These are phyloP conservation scores for Cettia cetti DNA, from an alignment of 2,113 vertebrate genomes.

Conservation along the genomic window DNA sequence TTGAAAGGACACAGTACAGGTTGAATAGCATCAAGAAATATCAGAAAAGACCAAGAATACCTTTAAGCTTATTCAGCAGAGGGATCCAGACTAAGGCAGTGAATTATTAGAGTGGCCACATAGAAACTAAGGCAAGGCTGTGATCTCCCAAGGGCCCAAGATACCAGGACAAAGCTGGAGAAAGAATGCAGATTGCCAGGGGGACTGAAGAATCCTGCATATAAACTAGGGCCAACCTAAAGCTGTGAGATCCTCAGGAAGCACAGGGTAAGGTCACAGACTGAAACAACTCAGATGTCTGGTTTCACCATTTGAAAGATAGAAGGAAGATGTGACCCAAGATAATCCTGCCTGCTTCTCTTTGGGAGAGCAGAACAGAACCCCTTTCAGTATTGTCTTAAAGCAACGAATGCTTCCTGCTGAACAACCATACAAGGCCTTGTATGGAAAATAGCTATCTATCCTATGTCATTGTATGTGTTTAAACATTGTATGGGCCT, in stretches of 20 bases:
- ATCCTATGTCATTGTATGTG: constrained; percentile 48
- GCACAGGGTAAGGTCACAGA: constrained; percentile 3
- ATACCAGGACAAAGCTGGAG: background rate
- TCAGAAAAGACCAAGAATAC: background rate
- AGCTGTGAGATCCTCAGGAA: constrained; percentile 14
- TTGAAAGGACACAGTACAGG: background rate
- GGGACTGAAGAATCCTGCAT: constrained; percentile 18
- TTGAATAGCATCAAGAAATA: background rate
- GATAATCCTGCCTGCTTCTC: constrained; percentile 34
- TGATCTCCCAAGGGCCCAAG: background rate
- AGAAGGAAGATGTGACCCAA: constrained; percentile 48
- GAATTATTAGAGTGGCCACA: background rate
- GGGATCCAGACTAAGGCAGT: background rate
- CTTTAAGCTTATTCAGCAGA: background rate
- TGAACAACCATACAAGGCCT: background rate
- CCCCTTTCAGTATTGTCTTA: constrained; percentile 1
- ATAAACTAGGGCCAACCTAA: constrained; percentile 21
- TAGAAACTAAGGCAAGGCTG: background rate
- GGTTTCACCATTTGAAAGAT: constrained; percentile 16
- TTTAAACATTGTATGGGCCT: constrained; percentile 17
- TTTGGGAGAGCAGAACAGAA: background rate
- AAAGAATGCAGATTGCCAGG: constrained; percentile 9
- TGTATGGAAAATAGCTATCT: constrained; percentile 53
- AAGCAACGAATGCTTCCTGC: constrained; percentile 12
- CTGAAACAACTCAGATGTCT: constrained; percentile 48